Conservation (phyloP, 2,797 vertebrate species). For the Falco naumanni region DNA sequence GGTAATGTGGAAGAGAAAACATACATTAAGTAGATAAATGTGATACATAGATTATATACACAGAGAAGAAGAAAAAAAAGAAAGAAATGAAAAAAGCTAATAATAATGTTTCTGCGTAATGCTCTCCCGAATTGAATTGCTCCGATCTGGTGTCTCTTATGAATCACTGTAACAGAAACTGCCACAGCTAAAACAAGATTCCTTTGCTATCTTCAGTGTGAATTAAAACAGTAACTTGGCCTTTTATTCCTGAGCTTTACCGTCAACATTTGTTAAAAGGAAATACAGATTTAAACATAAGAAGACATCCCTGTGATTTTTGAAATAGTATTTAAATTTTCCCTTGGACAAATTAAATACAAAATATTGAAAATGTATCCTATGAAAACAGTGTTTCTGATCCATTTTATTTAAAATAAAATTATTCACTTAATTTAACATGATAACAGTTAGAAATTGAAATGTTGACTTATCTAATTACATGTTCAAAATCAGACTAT, state of each 20-base stretch:
- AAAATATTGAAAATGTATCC: not conserved
- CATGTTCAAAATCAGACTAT: not conserved
- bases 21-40: not conserved
- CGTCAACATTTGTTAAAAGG: not conserved
- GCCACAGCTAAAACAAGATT: not conserved
- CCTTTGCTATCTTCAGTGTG: not conserved
- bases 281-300: not conserved
- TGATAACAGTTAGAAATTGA: not conserved
- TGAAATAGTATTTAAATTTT: not conserved
- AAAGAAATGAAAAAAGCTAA: not conserved
- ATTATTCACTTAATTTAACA: not conserved
- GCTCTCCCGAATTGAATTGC: constrained; percentile 25
- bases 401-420: not conserved
- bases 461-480: not conserved
- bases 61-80: not conserved
- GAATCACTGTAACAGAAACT: constrained; percentile 7
- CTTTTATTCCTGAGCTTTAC: constrained; percentile 2
- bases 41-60: not conserved
- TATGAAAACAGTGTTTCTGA: not conserved
- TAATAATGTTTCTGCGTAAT: not conserved
- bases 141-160: not conserved
- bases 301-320: not conserved
- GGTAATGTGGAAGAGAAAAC: not conserved
- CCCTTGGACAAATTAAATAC: not conserved
- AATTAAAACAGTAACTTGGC: constrained; percentile 1